These are phyloP conservation scores for Hippolais icterina DNA, from an alignment of 2,113 vertebrate species.

Conservation along the genomic window DNA sequence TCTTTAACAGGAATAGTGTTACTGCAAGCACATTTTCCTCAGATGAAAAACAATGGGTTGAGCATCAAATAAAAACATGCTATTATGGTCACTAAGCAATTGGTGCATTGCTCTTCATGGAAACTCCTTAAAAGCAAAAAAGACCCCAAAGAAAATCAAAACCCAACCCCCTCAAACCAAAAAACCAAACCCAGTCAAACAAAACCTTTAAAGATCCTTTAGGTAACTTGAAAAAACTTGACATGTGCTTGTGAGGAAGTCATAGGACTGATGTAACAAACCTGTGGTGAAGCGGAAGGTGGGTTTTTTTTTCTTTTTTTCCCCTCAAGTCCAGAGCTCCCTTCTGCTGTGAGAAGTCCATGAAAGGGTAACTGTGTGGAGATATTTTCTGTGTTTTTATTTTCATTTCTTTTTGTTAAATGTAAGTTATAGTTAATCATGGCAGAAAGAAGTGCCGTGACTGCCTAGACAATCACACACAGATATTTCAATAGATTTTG, in stretches of 20 bases:
- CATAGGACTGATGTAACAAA: neutral
- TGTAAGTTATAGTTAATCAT: neutral
- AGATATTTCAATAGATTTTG: neutral
- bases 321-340: neutral
- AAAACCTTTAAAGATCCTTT: neutral
- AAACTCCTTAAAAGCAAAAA: neutral
- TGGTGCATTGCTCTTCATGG: neutral
- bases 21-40: slow-evolving; percentile 11
- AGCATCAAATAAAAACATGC: slow-evolving; percentile 23
- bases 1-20: slow-evolving; percentile 42
- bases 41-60: slow-evolving; percentile 34
- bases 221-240: neutral
- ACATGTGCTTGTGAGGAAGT: neutral
- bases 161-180: too few species aligned
- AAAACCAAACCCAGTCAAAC: neutral
- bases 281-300: neutral
- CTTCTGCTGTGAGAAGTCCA: neutral
- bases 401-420: neutral
- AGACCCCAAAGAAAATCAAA: neutral
- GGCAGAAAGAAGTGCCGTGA: neutral
- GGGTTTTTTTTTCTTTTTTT: neutral
- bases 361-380: neutral
- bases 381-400: neutral
- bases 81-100: neutral
- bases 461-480: neutral